Conservation (phyloP, 92 coral and sea anemone species). For the Pocillopora meandrina region DNA sequence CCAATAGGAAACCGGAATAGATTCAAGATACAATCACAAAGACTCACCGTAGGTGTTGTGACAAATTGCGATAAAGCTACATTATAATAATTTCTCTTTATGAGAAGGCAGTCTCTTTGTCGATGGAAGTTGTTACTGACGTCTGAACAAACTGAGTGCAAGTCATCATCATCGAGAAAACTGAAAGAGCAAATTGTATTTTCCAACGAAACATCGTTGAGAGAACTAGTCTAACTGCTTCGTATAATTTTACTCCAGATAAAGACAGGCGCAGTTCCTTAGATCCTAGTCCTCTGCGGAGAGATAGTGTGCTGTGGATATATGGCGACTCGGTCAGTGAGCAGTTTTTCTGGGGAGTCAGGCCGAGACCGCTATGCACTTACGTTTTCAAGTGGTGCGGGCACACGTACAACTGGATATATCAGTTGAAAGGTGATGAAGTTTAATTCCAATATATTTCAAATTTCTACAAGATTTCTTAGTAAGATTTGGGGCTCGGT, state of each 20-base stretch:
- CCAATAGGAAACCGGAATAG: too few relatives aligned
- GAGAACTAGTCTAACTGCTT: not conserved
- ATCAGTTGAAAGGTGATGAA: conserved; percentile 67
- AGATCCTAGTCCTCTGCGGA: conserved; percentile 64
- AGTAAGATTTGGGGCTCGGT: too few relatives aligned
- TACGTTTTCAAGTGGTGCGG: conserved; percentile 87
- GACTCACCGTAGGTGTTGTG: too few relatives aligned
- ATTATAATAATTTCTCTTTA: too few relatives aligned
- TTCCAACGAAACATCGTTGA: not conserved
- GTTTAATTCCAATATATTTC: not conserved
- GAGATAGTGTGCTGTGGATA: conserved; percentile 81
- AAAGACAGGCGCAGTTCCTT: conserved; percentile 53
- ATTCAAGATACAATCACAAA: too few relatives aligned
- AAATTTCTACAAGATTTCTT: not conserved
- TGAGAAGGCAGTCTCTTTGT: too few relatives aligned
- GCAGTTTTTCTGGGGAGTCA: conserved; percentile 83
- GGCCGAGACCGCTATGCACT: conserved; percentile 76
- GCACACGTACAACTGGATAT: conserved; percentile 94
- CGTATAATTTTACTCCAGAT: conserved; percentile 22
- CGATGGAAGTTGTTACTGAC: too few relatives aligned
- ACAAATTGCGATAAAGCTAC: too few relatives aligned
- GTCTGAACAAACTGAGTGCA: too few relatives aligned
- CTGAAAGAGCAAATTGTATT: not conserved
- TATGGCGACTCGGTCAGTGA: conserved; percentile 93
- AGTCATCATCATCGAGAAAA: too few relatives aligned